phyloP scores from a whole-genome alignment of 2,888 invertebrate species.

The Malacosoma neustria region DNA sequence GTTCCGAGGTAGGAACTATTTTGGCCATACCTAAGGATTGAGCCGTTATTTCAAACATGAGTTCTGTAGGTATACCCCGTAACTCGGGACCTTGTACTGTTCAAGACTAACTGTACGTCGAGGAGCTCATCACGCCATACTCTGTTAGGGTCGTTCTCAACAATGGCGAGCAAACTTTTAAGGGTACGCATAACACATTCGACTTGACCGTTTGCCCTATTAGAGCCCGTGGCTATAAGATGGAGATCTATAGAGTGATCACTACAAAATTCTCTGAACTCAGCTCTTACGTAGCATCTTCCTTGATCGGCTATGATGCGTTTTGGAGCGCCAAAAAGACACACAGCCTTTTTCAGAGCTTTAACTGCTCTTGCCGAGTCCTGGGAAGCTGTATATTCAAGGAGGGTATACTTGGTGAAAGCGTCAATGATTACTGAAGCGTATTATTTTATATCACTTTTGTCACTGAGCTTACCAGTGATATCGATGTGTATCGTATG shows the following conservation, averaged over 20 bases:
- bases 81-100: constrained; percentile 11
- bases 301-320: constrained; percentile 16
- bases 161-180: constrained; percentile 11
- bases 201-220: too few species aligned
- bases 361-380: constrained; percentile 10
- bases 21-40: constrained; percentile 8
- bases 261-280: constrained; percentile 14
- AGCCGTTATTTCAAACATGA: too few species aligned
- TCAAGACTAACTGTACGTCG: constrained; percentile 15
- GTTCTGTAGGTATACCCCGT: constrained; percentile 10
- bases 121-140: constrained; percentile 16
- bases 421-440: constrained; percentile 19
- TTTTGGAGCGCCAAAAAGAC: constrained; percentile 16
- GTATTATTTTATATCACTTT: constrained; percentile 21
- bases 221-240: constrained; percentile 18
- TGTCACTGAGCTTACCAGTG: constrained; percentile 21
- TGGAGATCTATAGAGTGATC: constrained; percentile 16
- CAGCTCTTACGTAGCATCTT: constrained; percentile 11
- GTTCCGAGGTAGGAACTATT: not conserved
- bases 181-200: constrained; percentile 13
- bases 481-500: constrained; percentile 23
- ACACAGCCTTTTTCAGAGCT: constrained; percentile 14
- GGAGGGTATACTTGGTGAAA: too few species aligned
- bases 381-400: constrained; percentile 12
- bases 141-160: too few species aligned